Evolutionary conservation across 92 coral and sea anemone genomes (phyloP).

Genomic region (Desmophyllum pertusum): DNA sequence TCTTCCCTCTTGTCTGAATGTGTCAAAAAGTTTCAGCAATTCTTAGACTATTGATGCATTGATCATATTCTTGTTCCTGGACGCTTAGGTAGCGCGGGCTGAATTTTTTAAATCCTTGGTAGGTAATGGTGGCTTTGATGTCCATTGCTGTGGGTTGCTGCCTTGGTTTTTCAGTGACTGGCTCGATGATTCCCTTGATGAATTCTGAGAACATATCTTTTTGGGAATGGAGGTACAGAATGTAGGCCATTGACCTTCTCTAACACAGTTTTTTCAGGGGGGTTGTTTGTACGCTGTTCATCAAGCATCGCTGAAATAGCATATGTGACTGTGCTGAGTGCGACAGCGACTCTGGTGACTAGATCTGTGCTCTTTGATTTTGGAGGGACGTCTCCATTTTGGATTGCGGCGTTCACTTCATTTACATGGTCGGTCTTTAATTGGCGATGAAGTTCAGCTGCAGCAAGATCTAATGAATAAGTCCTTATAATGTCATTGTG

Average conservation of each 20-base stretch:
- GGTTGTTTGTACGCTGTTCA: neutral
- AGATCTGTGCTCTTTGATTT: constrained; percentile 29
- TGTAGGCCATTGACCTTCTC: constrained; percentile 4
- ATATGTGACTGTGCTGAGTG: neutral
- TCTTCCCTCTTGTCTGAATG: neutral
- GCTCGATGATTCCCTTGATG: neutral
- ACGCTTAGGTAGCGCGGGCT: constrained; percentile 1
- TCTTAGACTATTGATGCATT: neutral
- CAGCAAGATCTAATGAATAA: neutral
- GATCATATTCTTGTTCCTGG: constrained; percentile 41
- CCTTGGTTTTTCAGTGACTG: constrained; percentile 17
- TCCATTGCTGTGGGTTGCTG: constrained; percentile 23
- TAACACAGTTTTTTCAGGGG: neutral
- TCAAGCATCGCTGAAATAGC: neutral
- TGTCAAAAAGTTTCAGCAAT: neutral
- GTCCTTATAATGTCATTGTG: constrained; percentile 25
- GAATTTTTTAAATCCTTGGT: constrained; percentile 53
- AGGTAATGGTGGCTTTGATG: constrained; percentile 32
- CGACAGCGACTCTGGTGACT: constrained; percentile 19
- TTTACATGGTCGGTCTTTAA: constrained; percentile 18
- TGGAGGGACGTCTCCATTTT: constrained; percentile 24
- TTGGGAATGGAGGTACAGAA: constrained; percentile 22
- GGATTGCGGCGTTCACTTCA: neutral
- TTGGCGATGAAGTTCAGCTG: neutral
- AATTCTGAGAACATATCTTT: constrained; percentile 21